Evolutionary conservation across 2,888 invertebrate species (phyloP).

Genomic region (Brenthis hecate): DNA sequence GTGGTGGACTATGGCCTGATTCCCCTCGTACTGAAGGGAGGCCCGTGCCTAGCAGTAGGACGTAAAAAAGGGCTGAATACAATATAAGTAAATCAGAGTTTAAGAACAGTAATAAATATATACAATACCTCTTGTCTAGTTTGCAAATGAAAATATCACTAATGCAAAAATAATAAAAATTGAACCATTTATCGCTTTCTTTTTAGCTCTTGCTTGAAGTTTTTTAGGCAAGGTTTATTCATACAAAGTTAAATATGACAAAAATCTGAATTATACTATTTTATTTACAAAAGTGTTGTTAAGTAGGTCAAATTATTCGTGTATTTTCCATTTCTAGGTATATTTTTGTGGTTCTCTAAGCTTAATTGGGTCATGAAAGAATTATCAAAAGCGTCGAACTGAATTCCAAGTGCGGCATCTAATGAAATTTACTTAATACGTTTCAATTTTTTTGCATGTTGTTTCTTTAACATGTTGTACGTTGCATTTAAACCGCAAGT

Average conservation of each 20-base stretch:
- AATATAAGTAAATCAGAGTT: no score
- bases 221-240: neutral
- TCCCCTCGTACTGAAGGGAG: no score
- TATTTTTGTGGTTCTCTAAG: slow-evolving; percentile 13
- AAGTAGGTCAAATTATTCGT: slow-evolving; percentile 16
- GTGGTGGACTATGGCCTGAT: no score
- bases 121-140: no score
- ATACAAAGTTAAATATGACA: slow-evolving; percentile 1
- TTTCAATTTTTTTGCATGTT: slow-evolving; percentile 18
- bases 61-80: no score
- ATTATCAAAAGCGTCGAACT: slow-evolving; percentile 22
- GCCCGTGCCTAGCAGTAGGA: no score
- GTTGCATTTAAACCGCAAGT: slow-evolving; percentile 3
- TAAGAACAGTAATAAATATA: no score
- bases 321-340: slow-evolving; percentile 14
- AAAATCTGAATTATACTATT: neutral
- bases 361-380: slow-evolving; percentile 24
- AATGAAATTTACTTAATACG: slow-evolving; percentile 21
- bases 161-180: no score
- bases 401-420: slow-evolving; percentile 20
- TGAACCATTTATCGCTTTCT: no score
- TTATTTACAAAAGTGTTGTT: slow-evolving; percentile 9
- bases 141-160: no score
- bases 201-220: no score
- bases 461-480: slow-evolving; percentile 19